phyloP scores from a whole-genome alignment of 1,140 invertebrate genomes.

The Ladona fulva region DNA sequence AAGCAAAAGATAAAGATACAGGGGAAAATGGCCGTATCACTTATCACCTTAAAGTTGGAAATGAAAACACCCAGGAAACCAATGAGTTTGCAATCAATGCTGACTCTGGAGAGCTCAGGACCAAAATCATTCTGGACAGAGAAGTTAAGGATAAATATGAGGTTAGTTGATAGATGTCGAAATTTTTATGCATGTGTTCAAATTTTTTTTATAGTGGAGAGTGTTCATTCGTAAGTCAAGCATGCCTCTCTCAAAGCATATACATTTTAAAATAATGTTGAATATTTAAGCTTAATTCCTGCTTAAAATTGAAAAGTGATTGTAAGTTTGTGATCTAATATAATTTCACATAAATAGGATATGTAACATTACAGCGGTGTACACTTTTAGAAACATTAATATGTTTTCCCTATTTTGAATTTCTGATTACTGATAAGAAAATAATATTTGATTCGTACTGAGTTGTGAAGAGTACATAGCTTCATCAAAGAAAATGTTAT shows the following conservation, averaged over 20 bases:
- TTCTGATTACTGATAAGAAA: no score
- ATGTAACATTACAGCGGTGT: not conserved
- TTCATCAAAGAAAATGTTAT: no score
- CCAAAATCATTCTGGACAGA: slow-evolving; percentile 70
- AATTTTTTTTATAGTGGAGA: not conserved
- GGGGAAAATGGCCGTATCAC: slow-evolving; percentile 78
- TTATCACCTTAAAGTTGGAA: slow-evolving; percentile 59
- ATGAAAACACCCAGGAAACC: slow-evolving; percentile 50
- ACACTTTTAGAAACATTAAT: not conserved
- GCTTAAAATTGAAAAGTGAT: no score
- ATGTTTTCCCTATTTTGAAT: slow-evolving; percentile 17
- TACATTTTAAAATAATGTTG: slow-evolving; percentile 12
- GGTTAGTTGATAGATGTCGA: slow-evolving; percentile 39
- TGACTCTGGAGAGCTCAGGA: slow-evolving; percentile 70
- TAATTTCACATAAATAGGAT: not conserved
- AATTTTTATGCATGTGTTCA: slow-evolving; percentile 20
- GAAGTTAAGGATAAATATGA: slow-evolving; percentile 75
- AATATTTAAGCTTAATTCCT: not conserved
- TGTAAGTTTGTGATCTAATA: not conserved
- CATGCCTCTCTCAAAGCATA: no score
- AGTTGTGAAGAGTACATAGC: no score
- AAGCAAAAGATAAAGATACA: slow-evolving; percentile 68
- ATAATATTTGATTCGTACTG: no score
- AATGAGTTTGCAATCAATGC: slow-evolving; percentile 74
- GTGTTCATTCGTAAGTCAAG: not conserved